Evolutionary conservation across 2,797 vertebrate genomes (phyloP), one percentile per base, ranked within the genome.

Genomic region (Acanthopagrus latus): DNA sequence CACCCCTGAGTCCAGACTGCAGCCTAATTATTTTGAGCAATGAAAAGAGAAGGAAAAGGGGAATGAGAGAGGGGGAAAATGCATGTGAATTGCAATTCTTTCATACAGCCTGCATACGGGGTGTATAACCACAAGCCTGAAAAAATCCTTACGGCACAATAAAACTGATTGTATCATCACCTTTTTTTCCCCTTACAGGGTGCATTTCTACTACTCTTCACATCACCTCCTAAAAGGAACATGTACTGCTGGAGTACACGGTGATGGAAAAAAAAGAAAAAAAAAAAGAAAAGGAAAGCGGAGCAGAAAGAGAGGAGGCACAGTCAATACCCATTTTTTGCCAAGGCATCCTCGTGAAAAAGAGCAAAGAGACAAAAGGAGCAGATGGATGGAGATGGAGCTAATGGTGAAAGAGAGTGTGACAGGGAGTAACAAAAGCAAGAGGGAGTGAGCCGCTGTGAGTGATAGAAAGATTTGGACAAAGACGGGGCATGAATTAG

Each of bases 121-220:
- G 87, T 91, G 91, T 83, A 86, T 88, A 92, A 93, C 89, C 88
- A 91, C 89, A 87, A 92, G 89, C 83, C 76, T 91, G 90, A 91
- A 93, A 95, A 95, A 92, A 90, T 94, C 94, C 94, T 94, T 94
- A 95, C 91, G 81, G 91, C 90, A 93, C 94, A 94, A 94, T 93
- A 94, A 95, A 95, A 94, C 91, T 89, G 91, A 93, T 92, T 91
- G 91, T 93, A 94, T 95, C 93, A 94, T 95, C 94, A 95, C 90
- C 92, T 94, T 94, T 95, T 90, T 92, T 94, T 90, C 88, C 91
- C 92, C 93, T 95, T 93, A 94, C 93, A 93, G 88, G 88, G 91
- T 87, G 89, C 91, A 94, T 94, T 95, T 94, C 89, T 88, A 89
- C 88, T 73, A 89, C 83, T 93, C 91, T 84, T 91, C 91, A 90